Evolutionary conservation across 2,888 invertebrate species (phyloP), one percentile per base, ranked within the genome.

Genomic region (Sicus ferrugineus): DNA sequence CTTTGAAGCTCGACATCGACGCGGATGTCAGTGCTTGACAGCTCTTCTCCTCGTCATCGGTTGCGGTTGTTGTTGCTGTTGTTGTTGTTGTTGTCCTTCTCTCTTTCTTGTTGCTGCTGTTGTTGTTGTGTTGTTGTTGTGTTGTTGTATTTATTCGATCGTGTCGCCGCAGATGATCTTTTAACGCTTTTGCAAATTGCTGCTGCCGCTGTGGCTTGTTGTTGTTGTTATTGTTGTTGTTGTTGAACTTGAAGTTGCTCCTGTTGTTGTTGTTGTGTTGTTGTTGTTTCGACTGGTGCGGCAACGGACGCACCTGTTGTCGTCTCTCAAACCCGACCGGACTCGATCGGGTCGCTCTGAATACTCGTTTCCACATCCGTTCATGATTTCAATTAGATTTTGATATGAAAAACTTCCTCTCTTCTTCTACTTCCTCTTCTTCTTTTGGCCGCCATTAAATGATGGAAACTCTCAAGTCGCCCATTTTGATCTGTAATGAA

Each of bases 141-240:
- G 19, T 31, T 9, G 21, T 48, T 67, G 48, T 31, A 42, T 42
- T 42, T 42, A 56, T 42, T 26, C n/a, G 42, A 61, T 61, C 26
- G 61, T 61, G 61, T 61, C 61, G 61, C 38, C 16, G 26, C 61
- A 26, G 61, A 61, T n/a, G 42, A 61, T 61, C 78, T 75, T 75
- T 77, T 77, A 78, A 78, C 77, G 77, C 77, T 74, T 78, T 77
- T 76, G 77, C 78, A 78, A 77, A 77, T 77, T 74, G 78, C 23
- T 38, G 21, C 23, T 28, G 16, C 23, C 26, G 42, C 26, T 38
- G 21, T 42, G 42, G 38, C 11, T 65, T 48, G 28, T 61, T 65
- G 48, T 50, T 62, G 59, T 58, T 63, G 34, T 31, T 42, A 14
- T 61, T 34, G n/a, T 34, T 34, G 1, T 34, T 9, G 34, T 34